These are phyloP conservation scores for Carcinoscorpius rotundicauda DNA, from an alignment of 1,140 invertebrate genomes.

Conservation along the genomic window DNA sequence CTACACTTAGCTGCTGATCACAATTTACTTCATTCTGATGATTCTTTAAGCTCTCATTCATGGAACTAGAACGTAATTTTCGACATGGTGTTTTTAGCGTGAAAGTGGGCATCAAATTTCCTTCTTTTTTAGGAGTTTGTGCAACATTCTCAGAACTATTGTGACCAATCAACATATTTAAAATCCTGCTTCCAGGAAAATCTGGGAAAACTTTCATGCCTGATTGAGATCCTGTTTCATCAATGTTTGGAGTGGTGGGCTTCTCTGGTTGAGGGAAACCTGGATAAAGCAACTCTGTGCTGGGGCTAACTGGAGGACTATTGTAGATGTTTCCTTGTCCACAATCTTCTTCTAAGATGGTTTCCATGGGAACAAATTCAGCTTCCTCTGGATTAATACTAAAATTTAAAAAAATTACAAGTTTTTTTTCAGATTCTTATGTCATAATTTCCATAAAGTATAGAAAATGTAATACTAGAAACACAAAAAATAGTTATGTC, in stretches of 20 bases:
- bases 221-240: conserved; percentile 13
- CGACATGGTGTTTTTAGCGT: conserved; percentile 13
- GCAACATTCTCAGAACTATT: conserved; percentile 16
- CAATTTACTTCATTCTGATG: conserved; percentile 5
- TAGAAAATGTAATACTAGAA: too few relatives aligned
- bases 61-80: conserved; percentile 1
- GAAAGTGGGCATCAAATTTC: conserved; percentile 9
- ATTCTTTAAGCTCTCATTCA: not conserved
- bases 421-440: too few relatives aligned
- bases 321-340: conserved; percentile 20
- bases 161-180: conserved; percentile 23
- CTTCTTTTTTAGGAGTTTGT: conserved; percentile 8
- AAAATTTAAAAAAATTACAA: not conserved
- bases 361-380: conserved; percentile 25
- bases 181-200: conserved; percentile 16
- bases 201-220: conserved; percentile 12
- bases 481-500: too few relatives aligned
- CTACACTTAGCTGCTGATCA: not conserved
- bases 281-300: conserved; percentile 13
- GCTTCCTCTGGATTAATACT: conserved; percentile 22
- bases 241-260: conserved; percentile 3
- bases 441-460: too few relatives aligned
- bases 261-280: conserved; percentile 8
- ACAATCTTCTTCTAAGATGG: conserved; percentile 23
- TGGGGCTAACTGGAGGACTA: conserved; percentile 18